phyloP scores from a whole-genome alignment of 2,113 vertebrate genomes.

The Cyphomyrus plagiostoma region DNA sequence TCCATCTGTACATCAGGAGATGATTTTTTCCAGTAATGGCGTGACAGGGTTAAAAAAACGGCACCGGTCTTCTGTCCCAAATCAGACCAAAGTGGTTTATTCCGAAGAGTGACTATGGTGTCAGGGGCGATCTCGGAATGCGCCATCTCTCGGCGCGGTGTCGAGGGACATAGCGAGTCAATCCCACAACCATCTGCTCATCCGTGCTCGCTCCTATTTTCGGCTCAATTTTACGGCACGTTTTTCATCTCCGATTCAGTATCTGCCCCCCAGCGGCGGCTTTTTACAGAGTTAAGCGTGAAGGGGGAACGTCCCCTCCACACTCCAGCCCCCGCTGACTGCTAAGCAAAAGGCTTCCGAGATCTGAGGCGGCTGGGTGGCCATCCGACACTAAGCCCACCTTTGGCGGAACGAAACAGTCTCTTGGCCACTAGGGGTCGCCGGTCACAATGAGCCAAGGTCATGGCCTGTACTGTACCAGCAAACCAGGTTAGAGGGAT shows the following conservation, averaged over 20 bases:
- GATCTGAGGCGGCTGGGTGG: neutral
- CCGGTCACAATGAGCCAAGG: neutral
- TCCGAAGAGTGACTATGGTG: neutral
- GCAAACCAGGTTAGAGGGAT: neutral
- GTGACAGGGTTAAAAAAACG: neutral
- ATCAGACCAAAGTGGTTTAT: neutral
- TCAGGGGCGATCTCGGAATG: neutral
- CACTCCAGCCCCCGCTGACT: neutral
- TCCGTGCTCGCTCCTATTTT: neutral
- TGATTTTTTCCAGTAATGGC: neutral
- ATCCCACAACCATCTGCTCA: neutral
- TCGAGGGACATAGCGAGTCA: neutral
- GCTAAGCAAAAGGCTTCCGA: neutral
- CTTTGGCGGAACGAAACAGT: neutral
- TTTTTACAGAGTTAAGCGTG: neutral
- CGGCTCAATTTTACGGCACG: neutral
- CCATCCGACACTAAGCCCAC: neutral
- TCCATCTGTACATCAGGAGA: neutral
- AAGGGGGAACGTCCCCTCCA: neutral
- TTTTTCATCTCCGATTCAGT: neutral
- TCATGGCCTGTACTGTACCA: neutral
- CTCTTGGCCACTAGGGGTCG: neutral
- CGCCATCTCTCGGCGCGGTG: neutral
- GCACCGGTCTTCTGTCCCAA: neutral
- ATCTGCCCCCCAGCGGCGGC: neutral